Base-by-base conservation (phyloP, 2,113 vertebrate species). In the Sula dactylatra region DNA sequence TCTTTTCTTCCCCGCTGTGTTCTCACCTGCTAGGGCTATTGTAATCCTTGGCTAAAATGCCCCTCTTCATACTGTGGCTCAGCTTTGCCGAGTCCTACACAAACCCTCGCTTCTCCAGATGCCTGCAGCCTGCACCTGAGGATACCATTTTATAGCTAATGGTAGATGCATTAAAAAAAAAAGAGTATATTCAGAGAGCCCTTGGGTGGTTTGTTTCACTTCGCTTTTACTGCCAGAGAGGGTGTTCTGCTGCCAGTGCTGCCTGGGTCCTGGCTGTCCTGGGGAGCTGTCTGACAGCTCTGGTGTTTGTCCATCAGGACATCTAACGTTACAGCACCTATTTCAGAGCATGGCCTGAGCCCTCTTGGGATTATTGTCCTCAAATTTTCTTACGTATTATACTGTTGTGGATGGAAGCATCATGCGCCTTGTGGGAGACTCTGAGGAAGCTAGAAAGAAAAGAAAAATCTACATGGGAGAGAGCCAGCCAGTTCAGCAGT, bases 241-340 rank as follows among this genome's bases (percentile, higher is more conserved):
- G 32, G 31, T 49, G 9, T 56, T 47, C 76, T 40, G 40, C 81
- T 86, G 40, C 77, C 40, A 40, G 1, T 19, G 32, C 58, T 77
- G 58, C 45, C 62, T 45, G 61, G 5, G 45, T 49, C 29, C 38
- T 86, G 86, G 64, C 42, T 72, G n/a, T 95, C n/a, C 31, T 36
- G 54, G n/a, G 67, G 16, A 89, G 13, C 61, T 88, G 31, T 49
- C 49, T 93, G 90, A 21, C 26, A 67, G 50, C 74, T 71, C 44
- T 10, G 29, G 22, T 45, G 32, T 82, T 84, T 47, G 49, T 67
- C 66, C 47, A 12, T 65, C 31, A 79, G 49, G 58, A 7, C 18
- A 29, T 38, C 22, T n/a, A 8, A 72, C 0, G 3, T 22, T 82
- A 40, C 32, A 25, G 40, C 55, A 40, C 1, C 0, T 21, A 21